phyloP scores from a whole-genome alignment of 2,113 vertebrate species.

The Eira barbara region DNA sequence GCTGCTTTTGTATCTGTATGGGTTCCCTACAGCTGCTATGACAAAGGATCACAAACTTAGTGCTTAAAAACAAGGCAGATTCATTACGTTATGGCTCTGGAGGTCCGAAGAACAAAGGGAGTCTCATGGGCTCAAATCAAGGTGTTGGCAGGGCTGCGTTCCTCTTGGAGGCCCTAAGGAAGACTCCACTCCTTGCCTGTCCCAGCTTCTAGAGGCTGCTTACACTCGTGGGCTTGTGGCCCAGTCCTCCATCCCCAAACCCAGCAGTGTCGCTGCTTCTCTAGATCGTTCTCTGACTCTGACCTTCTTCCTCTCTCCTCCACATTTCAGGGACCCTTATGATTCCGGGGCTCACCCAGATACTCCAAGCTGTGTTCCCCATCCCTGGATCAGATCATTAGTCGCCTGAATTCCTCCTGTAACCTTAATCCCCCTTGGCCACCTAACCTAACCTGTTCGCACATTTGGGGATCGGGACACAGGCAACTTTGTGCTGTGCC shows the following conservation, averaged over 20 bases:
- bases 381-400: neutral
- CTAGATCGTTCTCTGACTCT: neutral
- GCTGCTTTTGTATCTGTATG: neutral
- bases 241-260: accelerated
- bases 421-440: neutral
- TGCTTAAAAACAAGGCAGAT: neutral
- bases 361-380: neutral
- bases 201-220: accelerated
- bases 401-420: neutral
- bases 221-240: accelerated
- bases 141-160: accelerated
- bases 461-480: accelerated
- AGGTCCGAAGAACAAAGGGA: accelerated
- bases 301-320: neutral
- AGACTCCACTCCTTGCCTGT: accelerated
- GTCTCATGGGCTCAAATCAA: neutral
- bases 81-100: accelerated
- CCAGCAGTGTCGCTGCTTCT: accelerated
- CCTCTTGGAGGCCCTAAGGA: neutral
- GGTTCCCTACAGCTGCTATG: accelerated
- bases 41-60: neutral
- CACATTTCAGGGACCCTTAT: neutral
- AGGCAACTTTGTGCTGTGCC: accelerated
- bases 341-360: neutral
- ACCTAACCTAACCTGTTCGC: accelerated